Conservation (phyloP, 2,113 vertebrate species). For the Argyrosomus japonicus region DNA sequence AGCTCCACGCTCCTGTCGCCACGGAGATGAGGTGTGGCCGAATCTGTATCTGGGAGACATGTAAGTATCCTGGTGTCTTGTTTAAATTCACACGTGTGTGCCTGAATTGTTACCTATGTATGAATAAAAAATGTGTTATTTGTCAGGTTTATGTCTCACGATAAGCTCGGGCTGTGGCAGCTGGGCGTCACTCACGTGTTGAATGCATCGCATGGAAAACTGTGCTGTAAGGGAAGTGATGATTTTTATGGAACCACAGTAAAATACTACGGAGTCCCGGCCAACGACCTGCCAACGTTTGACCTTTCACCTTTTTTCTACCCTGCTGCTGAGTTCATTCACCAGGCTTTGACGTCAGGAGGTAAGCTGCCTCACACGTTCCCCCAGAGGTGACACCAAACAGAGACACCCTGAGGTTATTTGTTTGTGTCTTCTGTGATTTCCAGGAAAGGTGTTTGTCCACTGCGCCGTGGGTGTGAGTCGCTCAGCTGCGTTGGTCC, state of each 20-base stretch:
- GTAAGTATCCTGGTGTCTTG: conserved; percentile 81
- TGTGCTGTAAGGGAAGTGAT: conserved; percentile 88
- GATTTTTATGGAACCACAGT: conserved; percentile 92
- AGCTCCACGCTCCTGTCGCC: conserved; percentile 86
- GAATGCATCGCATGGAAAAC: conserved; percentile 86
- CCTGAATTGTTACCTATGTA: background rate
- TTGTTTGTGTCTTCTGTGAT: conserved; percentile 13
- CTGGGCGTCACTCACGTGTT: conserved; percentile 84
- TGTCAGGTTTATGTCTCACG: conserved; percentile 83
- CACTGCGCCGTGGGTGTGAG: conserved; percentile 90
- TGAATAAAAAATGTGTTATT: conserved; percentile 6
- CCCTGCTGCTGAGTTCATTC: conserved; percentile 91
- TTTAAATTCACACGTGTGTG: background rate
- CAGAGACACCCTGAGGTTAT: background rate
- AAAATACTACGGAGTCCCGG: conserved; percentile 91
- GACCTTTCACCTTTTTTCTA: conserved; percentile 93
- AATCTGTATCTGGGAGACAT: conserved; percentile 93
- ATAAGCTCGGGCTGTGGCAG: conserved; percentile 81
- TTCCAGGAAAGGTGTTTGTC: conserved; percentile 87
- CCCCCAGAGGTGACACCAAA: background rate
- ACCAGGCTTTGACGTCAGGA: conserved; percentile 88
- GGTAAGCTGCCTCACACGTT: conserved; percentile 80
- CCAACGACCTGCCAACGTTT: conserved; percentile 91
- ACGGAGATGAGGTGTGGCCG: conserved; percentile 93
- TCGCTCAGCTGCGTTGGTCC: conserved; percentile 85